phyloP scores from a whole-genome alignment of 2,888 invertebrate genomes.

The Caenorhabditis sp. region DNA sequence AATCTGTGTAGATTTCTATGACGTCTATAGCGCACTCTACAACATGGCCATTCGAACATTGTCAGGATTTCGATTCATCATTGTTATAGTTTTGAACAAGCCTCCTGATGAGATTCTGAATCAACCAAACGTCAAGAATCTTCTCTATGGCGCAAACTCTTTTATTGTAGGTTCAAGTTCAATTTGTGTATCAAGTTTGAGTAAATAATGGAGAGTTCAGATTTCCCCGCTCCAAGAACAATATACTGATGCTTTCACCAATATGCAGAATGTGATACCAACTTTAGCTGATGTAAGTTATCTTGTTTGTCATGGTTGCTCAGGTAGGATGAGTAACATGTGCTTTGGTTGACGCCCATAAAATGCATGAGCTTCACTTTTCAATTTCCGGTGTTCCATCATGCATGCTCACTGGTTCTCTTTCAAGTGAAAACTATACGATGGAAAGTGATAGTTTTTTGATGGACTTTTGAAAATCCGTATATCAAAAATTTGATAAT shows the following conservation, averaged over 20 bases:
- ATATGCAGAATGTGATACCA: slow-evolving; percentile 43
- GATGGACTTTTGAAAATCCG: no score
- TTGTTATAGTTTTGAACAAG: slow-evolving; percentile 35
- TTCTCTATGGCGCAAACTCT: slow-evolving; percentile 49
- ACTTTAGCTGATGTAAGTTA: slow-evolving; percentile 20
- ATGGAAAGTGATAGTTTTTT: no score
- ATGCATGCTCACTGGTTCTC: background rate
- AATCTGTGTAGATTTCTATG: slow-evolving; percentile 53
- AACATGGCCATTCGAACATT: slow-evolving; percentile 41
- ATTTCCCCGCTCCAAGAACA: slow-evolving; percentile 43
- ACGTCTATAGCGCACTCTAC: slow-evolving; percentile 38
- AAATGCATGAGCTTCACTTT: background rate
- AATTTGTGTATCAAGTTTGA: no score
- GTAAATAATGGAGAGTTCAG: no score
- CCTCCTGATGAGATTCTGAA: slow-evolving; percentile 51
- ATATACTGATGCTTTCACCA: slow-evolving; percentile 21
- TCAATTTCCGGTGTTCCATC: background rate
- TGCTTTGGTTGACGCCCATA: background rate
- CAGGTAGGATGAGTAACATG: no score
- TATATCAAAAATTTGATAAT: no score
- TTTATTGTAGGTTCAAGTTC: slow-evolving; percentile 44
- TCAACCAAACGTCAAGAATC: slow-evolving; percentile 45
- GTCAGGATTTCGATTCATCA: slow-evolving; percentile 32
- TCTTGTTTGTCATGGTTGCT: background rate
- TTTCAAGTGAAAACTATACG: no score